phyloP scores from a whole-genome alignment of 1,140 invertebrate genomes.

The Drosophila persimilis region DNA sequence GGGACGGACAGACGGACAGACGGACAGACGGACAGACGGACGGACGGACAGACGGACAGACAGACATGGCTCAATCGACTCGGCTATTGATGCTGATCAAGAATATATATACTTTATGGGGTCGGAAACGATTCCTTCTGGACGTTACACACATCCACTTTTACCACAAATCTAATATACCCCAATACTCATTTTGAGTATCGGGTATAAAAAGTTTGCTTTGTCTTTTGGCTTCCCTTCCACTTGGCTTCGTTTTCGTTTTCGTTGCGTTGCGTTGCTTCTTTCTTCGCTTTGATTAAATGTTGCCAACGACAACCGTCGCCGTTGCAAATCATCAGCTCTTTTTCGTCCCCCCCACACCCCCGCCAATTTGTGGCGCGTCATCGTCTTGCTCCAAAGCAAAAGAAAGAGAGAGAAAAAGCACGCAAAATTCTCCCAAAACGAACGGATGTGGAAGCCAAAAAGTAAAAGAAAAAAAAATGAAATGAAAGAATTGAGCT shows the following conservation, averaged over 20 bases:
- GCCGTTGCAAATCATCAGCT: constrained; percentile 57
- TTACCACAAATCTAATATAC: too few species aligned
- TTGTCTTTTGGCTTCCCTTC: constrained; percentile 61
- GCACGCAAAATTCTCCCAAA: constrained; percentile 38
- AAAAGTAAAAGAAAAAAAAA: constrained; percentile 36
- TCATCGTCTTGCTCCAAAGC: constrained; percentile 60
- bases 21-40: too few species aligned
- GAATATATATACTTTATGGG: too few species aligned
- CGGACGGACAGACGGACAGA: too few species aligned
- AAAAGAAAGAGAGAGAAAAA: constrained; percentile 38
- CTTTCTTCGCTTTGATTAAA: constrained; percentile 55
- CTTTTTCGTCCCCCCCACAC: constrained; percentile 28
- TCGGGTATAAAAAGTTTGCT: constrained; percentile 63
- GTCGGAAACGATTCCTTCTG: too few species aligned
- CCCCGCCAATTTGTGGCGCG: constrained; percentile 27
- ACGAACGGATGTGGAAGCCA: constrained; percentile 52
- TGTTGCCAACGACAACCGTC: constrained; percentile 71
- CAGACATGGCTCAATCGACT: too few species aligned
- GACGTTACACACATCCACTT: too few species aligned
- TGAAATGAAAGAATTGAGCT: constrained; percentile 26
- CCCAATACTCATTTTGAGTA: too few species aligned
- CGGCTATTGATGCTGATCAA: too few species aligned
- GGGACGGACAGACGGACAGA: too few species aligned
- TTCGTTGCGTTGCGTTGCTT: constrained; percentile 19
- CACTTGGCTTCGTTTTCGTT: constrained; percentile 60